Conservation (phyloP, 2,888 invertebrate genomes). For the Megastigmus dorsalis region DNA sequence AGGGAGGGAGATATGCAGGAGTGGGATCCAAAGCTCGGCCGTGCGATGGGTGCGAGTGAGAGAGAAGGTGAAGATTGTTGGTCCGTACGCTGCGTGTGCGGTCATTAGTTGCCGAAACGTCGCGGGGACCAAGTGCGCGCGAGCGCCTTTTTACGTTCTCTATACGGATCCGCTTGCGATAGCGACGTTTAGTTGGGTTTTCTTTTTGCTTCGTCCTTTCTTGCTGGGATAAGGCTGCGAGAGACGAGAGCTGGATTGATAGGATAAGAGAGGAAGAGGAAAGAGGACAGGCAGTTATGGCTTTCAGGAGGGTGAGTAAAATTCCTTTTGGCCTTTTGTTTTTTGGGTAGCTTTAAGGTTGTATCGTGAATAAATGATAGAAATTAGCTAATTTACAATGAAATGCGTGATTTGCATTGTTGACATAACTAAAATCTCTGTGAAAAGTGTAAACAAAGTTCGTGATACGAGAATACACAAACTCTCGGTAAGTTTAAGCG, state of each 20-base stretch:
- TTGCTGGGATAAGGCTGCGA: background rate
- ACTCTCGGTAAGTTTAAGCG: too few relatives aligned
- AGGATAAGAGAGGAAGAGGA: too few relatives aligned
- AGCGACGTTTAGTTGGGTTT: too few relatives aligned
- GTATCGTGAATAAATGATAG: too few relatives aligned
- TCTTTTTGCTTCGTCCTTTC: too few relatives aligned
- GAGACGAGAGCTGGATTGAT: too few relatives aligned
- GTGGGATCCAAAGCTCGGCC: too few relatives aligned
- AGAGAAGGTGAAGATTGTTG: conserved; percentile 11
- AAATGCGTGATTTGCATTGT: too few relatives aligned
- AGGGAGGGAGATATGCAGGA: background rate
- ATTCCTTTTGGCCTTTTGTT: background rate
- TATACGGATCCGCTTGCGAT: too few relatives aligned
- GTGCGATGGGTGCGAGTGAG: background rate
- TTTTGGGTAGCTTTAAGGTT: background rate
- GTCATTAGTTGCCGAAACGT: conserved; percentile 51
- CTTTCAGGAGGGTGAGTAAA: conserved; percentile 28
- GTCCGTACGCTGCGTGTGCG: background rate
- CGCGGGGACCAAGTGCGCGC: conserved; percentile 28
- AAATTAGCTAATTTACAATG: background rate
- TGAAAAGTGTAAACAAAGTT: too few relatives aligned
- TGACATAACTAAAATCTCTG: too few relatives aligned
- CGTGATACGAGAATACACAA: too few relatives aligned
- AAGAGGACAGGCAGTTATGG: background rate
- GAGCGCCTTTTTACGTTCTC: background rate